Conservation (phyloP, 2,113 vertebrate genomes). For the Hemiscyllium ocellatum region DNA sequence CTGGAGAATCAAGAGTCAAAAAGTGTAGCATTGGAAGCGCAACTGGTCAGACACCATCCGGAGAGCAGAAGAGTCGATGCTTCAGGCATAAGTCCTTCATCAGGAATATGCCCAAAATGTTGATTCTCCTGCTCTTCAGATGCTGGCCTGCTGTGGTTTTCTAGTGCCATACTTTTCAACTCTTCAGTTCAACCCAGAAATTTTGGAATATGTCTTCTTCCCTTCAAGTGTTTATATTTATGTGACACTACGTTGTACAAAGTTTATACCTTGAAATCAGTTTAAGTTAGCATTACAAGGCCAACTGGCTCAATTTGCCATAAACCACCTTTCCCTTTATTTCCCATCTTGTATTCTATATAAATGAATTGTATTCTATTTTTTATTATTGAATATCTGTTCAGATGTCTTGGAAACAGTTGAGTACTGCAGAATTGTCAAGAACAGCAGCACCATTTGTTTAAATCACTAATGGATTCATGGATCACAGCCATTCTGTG, state of each 20-base stretch:
- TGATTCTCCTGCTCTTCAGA: too few relatives aligned
- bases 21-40: too few relatives aligned
- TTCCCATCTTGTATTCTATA: neutral
- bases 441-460: neutral
- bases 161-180: too few relatives aligned
- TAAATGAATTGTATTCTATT: neutral
- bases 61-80: too few relatives aligned
- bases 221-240: neutral
- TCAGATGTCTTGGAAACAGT: neutral
- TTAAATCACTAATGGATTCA: conserved; percentile 33
- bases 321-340: neutral
- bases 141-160: too few relatives aligned
- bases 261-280: neutral
- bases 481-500: conserved; percentile 31
- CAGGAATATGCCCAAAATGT: too few relatives aligned
- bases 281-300: neutral
- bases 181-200: neutral
- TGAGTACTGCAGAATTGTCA: neutral
- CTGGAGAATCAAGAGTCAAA: too few relatives aligned
- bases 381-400: neutral
- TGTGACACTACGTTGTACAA: neutral
- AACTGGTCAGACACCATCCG: too few relatives aligned
- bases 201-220: neutral
- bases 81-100: too few relatives aligned
- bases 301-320: neutral